A percentile compares a stretch with the other conserved stretches of the same genome.
Conservation (phyloP, 2,113 vertebrate genomes). For the Neotoma lepida region DNA sequence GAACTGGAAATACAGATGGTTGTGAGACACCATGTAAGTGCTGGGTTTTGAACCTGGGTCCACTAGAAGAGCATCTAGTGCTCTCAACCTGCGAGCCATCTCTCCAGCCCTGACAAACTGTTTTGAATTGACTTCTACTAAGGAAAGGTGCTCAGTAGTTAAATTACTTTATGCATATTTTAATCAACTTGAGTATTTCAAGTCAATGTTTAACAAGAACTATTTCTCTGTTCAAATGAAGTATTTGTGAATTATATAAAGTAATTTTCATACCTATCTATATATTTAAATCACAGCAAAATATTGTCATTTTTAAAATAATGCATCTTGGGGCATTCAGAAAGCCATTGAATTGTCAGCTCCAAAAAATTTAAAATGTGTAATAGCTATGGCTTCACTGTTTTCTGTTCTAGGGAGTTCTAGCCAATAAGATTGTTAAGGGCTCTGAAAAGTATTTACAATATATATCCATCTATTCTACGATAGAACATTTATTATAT, state of each 20-base stretch:
- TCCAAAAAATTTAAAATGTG: not conserved
- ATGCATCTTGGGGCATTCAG: not conserved
- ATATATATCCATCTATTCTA: not conserved
- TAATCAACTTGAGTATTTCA: slow-evolving; percentile 54
- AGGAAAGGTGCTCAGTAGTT: slow-evolving; percentile 46
- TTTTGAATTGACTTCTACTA: slow-evolving; percentile 63
- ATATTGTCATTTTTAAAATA: not conserved
- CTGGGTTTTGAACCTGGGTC: not conserved
- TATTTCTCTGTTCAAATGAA: slow-evolving; percentile 26
- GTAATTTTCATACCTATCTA: slow-evolving; percentile 13
- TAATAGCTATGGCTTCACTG: no score
- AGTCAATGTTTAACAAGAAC: slow-evolving; percentile 25
- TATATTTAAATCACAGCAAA: slow-evolving; percentile 17
- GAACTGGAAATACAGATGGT: not conserved
- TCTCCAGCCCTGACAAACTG: not conserved
- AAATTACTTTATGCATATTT: slow-evolving; percentile 52
- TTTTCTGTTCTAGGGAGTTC: not conserved
- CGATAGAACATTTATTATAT: not conserved
- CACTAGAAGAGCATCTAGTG: not conserved
- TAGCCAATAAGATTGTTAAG: slow-evolving; percentile 19
- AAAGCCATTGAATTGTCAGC: slow-evolving; percentile 45
- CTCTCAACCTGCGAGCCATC: not conserved
- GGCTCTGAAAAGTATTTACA: not conserved
- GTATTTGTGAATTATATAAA: slow-evolving; percentile 39
- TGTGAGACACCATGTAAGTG: not conserved